Evolutionary conservation across 2,113 vertebrate species (phyloP), one percentile per base, ranked within the genome.

Genomic region (Rousettus leschenaultii): DNA sequence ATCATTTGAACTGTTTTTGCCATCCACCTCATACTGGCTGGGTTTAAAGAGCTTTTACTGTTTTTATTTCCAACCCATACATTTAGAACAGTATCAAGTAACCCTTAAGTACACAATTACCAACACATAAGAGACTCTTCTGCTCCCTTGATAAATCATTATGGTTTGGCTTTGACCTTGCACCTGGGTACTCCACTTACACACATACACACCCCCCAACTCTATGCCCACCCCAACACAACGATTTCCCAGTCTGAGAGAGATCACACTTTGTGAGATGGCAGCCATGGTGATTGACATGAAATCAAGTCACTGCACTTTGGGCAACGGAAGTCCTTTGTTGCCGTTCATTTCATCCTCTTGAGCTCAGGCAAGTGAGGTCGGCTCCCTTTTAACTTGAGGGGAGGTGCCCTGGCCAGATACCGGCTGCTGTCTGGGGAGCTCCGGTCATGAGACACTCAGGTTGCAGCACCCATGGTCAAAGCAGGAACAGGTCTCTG

Each of bases 11-110:
- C 40, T 51, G 18, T 65, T 91, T 63, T 70, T 63, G 82, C 77
- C 51, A 63, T 71, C 33, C 7, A 85, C 45, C 59, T 14, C 2
- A 1, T 10, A 83, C 7, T 65, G 48, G 38, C 70, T 51, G 21
- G 51, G 61, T 92, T 95, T 65, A 77, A 57, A 91, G 57, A 94
- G 93, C 85, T 94, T 96, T 94, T 40, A 89, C 90, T 86, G 59
- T 92, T 95, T 97, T 96, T 93, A 95, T 91, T 94, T 94, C 94
- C 90, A 96, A 93, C 68, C 86, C 71, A 87, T 92, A 96, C 78
- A 95, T 97, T 91, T 95, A 96, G 93, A 93, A 86, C 86, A 96
- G 82, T 91, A 96, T 97, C 94, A 79, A 93, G 89, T 97, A 97
- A 97, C 94, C 66, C 77, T 85, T 93, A 97, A 97, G 94, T 93